Evolutionary conservation across 37 sponge, comb jelly and placozoan species (phyloP), one percentile per base, ranked within the genome.

Genomic region (Ephydatia muelleri): DNA sequence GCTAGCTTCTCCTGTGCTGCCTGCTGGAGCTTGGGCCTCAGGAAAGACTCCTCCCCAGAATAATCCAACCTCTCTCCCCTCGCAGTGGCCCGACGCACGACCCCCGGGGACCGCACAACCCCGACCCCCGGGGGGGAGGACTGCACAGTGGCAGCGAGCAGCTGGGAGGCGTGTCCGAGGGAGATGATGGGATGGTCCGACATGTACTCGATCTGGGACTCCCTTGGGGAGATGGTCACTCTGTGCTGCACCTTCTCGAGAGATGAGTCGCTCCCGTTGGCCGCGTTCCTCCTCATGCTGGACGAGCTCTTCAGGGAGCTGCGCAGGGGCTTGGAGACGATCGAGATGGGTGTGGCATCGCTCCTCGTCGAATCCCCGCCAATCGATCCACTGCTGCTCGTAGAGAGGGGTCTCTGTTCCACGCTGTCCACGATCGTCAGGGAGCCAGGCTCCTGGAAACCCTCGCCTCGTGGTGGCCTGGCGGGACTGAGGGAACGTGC

Each of bases 401-500:
- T 49, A 76, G 67, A 29, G 84, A 75, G 35, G 0, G 37, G 30
- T 13, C 32, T 4, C 32, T 33, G 33, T 16, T 36, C 8, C 16
- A 9, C 29, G 5, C 23, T 35, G 23, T 21, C 73, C 35, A 9
- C 23, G 31, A 6, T 3, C 33, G 33, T 5, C 23, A 30, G 33
- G 40, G 75, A 26, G 21, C 36, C 8, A 38, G 38, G 36, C 75
- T 35, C n/a, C 43, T 75, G 21, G 43, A 1, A 5, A 14, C 6
- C 57, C 1, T 14, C 57, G 19, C 57, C 16, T 21, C 57, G 9
- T 14, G 57, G 85, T 75, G 26, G 77, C 66, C 65, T 89, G 84
- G 57, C 57, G 57, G 90, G 90, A 37, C 90, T 89, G 28, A 89
- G 81, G n/a, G 90, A 89, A 32, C 84, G 90, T 5, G 90, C 90